Base-by-base conservation (phyloP, 2,888 invertebrate genomes). In the Leucophenga maculata region DNA sequence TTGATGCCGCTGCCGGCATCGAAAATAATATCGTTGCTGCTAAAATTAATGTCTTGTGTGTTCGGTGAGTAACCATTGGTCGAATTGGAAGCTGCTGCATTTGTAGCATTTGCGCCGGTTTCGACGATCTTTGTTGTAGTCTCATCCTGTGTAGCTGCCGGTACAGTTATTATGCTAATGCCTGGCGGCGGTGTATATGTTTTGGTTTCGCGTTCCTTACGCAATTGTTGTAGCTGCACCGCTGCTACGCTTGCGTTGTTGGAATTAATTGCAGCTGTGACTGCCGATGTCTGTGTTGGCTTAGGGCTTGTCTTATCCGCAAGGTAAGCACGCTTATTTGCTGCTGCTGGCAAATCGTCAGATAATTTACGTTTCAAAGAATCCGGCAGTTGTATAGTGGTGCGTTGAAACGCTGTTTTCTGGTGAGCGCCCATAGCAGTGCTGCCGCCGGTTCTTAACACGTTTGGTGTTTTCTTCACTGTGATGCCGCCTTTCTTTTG, bases 401-500 rank as follows among this genome's bases (percentile, higher is more conserved):
- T 85, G 52, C 85, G 72, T 13, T 69, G 39, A 2, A 26, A 26
- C 44, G 72, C 8, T 57, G 32, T 18, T 70, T 70, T 69, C 64
- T 69, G 60, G 14, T 57, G 18, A 48, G 57, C 6, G 67, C 57
- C 6, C 60, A 68, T 26, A 46, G 44, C 4, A 57, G 8, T 0
- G 60, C 60, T 9, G 68, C 16, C 9, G 65, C 26, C 8, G 68
- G 46, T 68, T 68, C 75, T 3, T 65, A 68, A 64, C 1, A 57
- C 50, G 18, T 60, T 62, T 0, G 72, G 64, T 1, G 86, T 76
- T 69, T 87, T 87, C 52, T 86, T 86, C 65, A 87, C 74, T 0
- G 86, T 87, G 8, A 87, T 86, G 0, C 86, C 86, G 0, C 86
- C 86, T 39, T 87, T 87, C 69, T 84, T 86, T 62, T 87, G 86